Evolutionary conservation across 1,140 invertebrate species (phyloP).

Genomic region (Ceratosolen solmsi): DNA sequence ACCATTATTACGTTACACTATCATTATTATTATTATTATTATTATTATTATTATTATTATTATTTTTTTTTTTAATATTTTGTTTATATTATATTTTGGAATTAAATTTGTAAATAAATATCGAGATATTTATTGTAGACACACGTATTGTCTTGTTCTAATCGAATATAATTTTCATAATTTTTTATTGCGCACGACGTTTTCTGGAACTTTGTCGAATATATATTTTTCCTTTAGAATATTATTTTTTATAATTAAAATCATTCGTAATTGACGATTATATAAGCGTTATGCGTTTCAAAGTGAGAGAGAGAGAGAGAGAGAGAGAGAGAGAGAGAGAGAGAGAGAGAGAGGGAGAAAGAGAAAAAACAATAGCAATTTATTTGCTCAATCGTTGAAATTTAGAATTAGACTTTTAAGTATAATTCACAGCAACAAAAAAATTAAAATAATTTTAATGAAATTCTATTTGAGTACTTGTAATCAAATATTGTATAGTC

Average conservation of each 20-base stretch:
- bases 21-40: too few relatives aligned
- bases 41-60: too few relatives aligned
- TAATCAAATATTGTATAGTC: constrained; percentile 8
- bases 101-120: neutral
- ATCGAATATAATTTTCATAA: neutral
- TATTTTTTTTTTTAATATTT: neutral
- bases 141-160: neutral
- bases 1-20: neutral
- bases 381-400: neutral
- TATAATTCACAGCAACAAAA: neutral
- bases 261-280: neutral
- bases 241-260: neutral
- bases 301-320: too few relatives aligned
- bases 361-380: neutral
- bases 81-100: neutral
- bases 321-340: too few relatives aligned
- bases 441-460: neutral
- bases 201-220: neutral
- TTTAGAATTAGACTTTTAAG: neutral
- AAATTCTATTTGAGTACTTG: constrained; percentile 1
- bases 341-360: too few relatives aligned
- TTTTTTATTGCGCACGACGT: neutral
- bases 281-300: neutral
- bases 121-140: neutral
- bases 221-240: neutral